A percentile compares a stretch with the other conserved stretches of the same genome.
Evolutionary conservation across 1,140 invertebrate genomes (phyloP).

Genomic region (Diachasmimorpha longicaudata): DNA sequence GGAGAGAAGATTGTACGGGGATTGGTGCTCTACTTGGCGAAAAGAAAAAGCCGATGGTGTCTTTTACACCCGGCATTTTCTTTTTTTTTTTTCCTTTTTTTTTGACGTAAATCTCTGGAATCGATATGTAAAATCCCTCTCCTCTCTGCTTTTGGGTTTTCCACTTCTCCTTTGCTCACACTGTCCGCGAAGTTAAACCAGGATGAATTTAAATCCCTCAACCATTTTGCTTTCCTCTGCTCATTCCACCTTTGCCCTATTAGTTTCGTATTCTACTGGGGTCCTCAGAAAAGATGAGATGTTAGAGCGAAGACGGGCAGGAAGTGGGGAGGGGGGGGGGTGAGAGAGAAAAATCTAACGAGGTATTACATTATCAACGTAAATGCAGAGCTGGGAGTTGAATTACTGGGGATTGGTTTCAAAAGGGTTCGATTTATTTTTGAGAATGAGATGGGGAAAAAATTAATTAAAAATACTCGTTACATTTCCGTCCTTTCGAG

Average conservation of each 20-base stretch:
- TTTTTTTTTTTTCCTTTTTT: background rate
- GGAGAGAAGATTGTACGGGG: too few relatives aligned
- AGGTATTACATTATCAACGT: background rate
- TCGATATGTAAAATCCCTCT: slow-evolving; percentile 10
- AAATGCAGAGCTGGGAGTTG: too few relatives aligned
- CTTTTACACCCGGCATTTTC: background rate
- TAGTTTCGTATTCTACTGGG: background rate
- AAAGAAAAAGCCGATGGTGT: background rate
- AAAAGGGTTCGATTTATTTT: background rate
- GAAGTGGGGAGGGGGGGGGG: too few relatives aligned
- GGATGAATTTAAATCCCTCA: slow-evolving; percentile 11
- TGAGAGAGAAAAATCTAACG: background rate
- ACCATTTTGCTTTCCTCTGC: background rate
- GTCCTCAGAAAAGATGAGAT: background rate
- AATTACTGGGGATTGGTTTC: background rate
- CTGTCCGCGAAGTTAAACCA: slow-evolving; percentile 3
- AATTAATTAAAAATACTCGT: background rate
- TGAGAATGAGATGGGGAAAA: background rate
- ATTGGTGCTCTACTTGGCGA: background rate
- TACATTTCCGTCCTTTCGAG: background rate
- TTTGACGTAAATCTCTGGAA: background rate
- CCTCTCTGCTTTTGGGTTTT: background rate
- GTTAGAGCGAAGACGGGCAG: background rate
- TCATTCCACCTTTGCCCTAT: slow-evolving; percentile 5
- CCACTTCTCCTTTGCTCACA: background rate